Conservation (phyloP, 1,140 invertebrate genomes). For the Microplitis demolitor region DNA sequence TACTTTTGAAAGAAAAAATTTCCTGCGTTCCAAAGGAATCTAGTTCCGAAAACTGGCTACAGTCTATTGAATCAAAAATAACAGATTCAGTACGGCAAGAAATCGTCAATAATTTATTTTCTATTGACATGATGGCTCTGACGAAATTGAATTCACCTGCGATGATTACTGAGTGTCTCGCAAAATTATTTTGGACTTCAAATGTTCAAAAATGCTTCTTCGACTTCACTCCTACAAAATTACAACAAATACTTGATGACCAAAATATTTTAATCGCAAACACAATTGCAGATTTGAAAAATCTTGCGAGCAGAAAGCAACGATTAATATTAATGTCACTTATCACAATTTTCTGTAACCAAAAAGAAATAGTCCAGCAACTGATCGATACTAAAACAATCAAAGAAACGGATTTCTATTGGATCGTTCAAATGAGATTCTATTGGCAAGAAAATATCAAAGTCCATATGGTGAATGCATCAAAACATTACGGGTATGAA, state of each 20-base stretch:
- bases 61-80: neutral
- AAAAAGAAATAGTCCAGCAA: constrained; percentile 65
- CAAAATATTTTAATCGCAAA: constrained; percentile 29
- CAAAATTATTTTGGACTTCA: constrained; percentile 70
- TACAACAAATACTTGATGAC: constrained; percentile 6
- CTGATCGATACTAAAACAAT: constrained; percentile 61
- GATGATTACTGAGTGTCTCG: constrained; percentile 51
- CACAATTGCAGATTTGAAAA: constrained; percentile 7
- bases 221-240: neutral
- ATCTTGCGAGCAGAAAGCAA: constrained; percentile 60
- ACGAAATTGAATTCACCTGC: neutral
- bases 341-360: constrained; percentile 68
- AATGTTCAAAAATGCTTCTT: constrained; percentile 59
- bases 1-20: constrained; percentile 39
- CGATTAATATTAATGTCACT: constrained; percentile 64
- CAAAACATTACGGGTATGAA: constrained; percentile 80
- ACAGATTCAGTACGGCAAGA: neutral
- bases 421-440: constrained; percentile 86
- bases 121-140: neutral
- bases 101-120: neutral
- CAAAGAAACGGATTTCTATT: constrained; percentile 79
- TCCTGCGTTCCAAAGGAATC: too few relatives aligned
- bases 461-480: constrained; percentile 78
- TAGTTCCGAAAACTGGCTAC: neutral
- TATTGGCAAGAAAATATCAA: constrained; percentile 76